Percentiles rank a stretch among this genome's conserved stretches.
phyloP scores from a whole-genome alignment of 2,888 invertebrate genomes.

The Drosophila borborema region DNA sequence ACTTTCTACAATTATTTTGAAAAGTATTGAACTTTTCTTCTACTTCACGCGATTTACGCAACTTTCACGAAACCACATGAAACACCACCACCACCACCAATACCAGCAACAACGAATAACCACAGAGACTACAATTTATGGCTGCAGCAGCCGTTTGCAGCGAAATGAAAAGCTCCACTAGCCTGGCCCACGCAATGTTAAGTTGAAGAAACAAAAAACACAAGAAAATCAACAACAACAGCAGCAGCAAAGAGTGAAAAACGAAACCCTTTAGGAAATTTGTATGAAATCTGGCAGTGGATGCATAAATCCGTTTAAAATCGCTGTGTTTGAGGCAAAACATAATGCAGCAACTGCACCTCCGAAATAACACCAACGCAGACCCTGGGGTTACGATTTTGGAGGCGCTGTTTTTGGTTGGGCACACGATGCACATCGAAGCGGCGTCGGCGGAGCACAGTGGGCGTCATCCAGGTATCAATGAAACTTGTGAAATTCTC shows the following conservation, averaged over 20 bases:
- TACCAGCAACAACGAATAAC: slow-evolving; percentile 41
- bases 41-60: slow-evolving; percentile 81
- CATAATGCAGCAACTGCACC: slow-evolving; percentile 66
- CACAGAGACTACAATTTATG: slow-evolving; percentile 60
- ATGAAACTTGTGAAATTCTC: slow-evolving; percentile 19
- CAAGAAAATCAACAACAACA: slow-evolving; percentile 18
- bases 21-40: slow-evolving; percentile 78
- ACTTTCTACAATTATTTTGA: slow-evolving; percentile 80
- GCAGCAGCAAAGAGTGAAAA: slow-evolving; percentile 49
- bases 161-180: slow-evolving; percentile 60
- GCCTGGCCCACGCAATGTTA: slow-evolving; percentile 70
- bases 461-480: slow-evolving; percentile 44
- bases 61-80: slow-evolving; percentile 70
- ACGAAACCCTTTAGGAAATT: slow-evolving; percentile 80
- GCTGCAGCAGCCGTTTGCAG: slow-evolving; percentile 62
- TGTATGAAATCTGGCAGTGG: slow-evolving; percentile 61
- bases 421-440: slow-evolving; percentile 47
- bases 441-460: slow-evolving; percentile 38
- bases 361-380: slow-evolving; percentile 64
- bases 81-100: slow-evolving; percentile 21
- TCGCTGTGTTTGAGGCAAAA: slow-evolving; percentile 56
- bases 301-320: slow-evolving; percentile 77
- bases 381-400: slow-evolving; percentile 60
- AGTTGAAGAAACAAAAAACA: slow-evolving; percentile 22
- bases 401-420: slow-evolving; percentile 49